Conservation (phyloP, 2,888 invertebrate genomes). For the Pogonocherus hispidulus region DNA sequence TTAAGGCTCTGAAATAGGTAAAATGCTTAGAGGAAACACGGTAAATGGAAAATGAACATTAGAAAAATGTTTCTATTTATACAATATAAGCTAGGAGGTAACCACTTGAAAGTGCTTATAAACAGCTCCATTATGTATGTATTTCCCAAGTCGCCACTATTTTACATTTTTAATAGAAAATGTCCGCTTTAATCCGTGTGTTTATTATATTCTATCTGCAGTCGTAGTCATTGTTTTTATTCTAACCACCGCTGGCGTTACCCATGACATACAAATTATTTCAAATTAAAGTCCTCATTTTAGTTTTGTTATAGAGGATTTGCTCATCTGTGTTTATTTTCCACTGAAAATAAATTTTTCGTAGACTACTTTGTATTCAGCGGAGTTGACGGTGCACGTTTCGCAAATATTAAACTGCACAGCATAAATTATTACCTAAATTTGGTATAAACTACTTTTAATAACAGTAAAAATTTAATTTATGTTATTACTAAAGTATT, state of each 20-base stretch:
- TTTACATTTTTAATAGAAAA: slow-evolving; percentile 68
- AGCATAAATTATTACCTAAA: not conserved
- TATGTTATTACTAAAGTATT: too few species aligned
- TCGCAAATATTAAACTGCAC: slow-evolving; percentile 16
- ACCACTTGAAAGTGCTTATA: slow-evolving; percentile 25
- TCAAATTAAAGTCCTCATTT: slow-evolving; percentile 29
- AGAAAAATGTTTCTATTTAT: not conserved
- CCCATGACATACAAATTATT: slow-evolving; percentile 32
- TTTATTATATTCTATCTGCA: slow-evolving; percentile 59
- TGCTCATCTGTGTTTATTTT: slow-evolving; percentile 24
- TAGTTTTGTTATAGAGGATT: slow-evolving; percentile 23
- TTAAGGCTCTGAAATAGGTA: not conserved
- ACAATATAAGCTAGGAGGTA: not conserved
- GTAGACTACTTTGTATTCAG: slow-evolving; percentile 23
- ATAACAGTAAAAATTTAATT: too few species aligned
- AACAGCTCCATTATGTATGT: slow-evolving; percentile 61
- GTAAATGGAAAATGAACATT: not conserved
- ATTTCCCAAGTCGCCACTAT: slow-evolving; percentile 66
- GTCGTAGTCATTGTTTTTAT: slow-evolving; percentile 30
- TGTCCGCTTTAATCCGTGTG: slow-evolving; percentile 64
- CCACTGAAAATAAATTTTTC: slow-evolving; percentile 23
- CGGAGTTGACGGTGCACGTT: slow-evolving; percentile 5
- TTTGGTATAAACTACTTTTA: not conserved
- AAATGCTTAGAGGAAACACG: not conserved
- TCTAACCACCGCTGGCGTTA: slow-evolving; percentile 12